These are phyloP conservation scores for Macrocentrus cingulum DNA, from an alignment of 1,140 invertebrate species.

Conservation along the genomic window DNA sequence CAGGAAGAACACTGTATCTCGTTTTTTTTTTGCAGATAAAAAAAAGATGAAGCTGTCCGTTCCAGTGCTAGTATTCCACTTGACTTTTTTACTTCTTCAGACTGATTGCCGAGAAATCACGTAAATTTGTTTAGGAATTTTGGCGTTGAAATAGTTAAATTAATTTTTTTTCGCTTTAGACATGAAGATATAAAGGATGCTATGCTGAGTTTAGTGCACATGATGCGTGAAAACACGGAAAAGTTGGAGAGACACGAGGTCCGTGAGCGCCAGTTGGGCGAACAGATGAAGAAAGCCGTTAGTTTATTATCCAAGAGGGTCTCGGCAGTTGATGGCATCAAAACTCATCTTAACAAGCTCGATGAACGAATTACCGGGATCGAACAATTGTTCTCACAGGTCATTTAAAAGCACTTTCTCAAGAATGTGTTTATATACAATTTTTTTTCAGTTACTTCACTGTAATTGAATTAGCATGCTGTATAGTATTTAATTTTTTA, in stretches of 20 bases:
- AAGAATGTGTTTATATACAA: neutral
- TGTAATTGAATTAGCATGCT: conserved; percentile 1
- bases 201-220: conserved; percentile 78
- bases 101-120: neutral
- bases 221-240: conserved; percentile 75
- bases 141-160: neutral
- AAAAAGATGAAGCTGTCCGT: neutral
- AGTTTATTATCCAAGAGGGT: conserved; percentile 72
- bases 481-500: no score
- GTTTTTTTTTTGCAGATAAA: no score
- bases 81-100: neutral
- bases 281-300: conserved; percentile 75
- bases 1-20: no score
- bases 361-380: conserved; percentile 71
- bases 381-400: conserved; percentile 59
- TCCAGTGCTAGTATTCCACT: neutral
- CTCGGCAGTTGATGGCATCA: conserved; percentile 68
- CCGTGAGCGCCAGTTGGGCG: conserved; percentile 75
- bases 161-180: conserved; percentile 61
- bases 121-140: neutral
- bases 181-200: conserved; percentile 81
- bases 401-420: conserved; percentile 24
- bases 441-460: neutral
- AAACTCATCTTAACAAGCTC: conserved; percentile 65
- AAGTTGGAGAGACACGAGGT: conserved; percentile 84